A percentile compares a stretch with the other conserved stretches of the same genome.
phyloP scores from a whole-genome alignment of 2,113 vertebrate genomes.

The Isurus oxyrinchus region DNA sequence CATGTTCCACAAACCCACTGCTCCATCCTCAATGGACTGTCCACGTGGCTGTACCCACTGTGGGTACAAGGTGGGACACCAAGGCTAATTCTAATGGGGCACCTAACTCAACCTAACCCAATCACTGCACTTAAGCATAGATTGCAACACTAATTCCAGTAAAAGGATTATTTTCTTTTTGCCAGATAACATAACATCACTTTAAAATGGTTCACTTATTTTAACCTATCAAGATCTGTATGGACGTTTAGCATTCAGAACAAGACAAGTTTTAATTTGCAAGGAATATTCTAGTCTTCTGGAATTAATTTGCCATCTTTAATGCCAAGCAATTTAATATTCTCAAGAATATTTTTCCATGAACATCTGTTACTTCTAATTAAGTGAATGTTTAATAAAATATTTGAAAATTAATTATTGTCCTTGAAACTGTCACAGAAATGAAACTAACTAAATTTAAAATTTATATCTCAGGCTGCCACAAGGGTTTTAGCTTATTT shows the following conservation, averaged over 20 bases:
- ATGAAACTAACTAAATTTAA: neutral
- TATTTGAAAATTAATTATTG: neutral
- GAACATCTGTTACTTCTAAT: neutral
- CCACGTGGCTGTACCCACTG: neutral
- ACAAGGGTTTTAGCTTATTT: neutral
- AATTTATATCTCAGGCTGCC: neutral
- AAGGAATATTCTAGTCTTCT: neutral
- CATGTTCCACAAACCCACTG: too few relatives aligned
- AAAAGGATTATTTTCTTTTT: neutral
- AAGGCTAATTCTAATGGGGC: neutral
- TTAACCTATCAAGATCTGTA: neutral
- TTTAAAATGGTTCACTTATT: neutral
- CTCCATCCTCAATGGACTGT: neutral
- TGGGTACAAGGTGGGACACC: too few relatives aligned
- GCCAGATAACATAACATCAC: neutral
- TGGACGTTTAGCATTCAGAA: neutral
- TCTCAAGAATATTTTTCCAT: neutral
- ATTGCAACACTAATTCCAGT: neutral
- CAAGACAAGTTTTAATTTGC: neutral
- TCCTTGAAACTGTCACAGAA: neutral
- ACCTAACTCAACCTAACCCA: neutral
- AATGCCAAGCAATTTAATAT: neutral
- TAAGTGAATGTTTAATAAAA: constrained; percentile 1
- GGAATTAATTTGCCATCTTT: neutral
- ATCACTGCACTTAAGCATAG: neutral